phyloP scores from a whole-genome alignment of 1,140 invertebrate genomes.

The Pinna nobilis region DNA sequence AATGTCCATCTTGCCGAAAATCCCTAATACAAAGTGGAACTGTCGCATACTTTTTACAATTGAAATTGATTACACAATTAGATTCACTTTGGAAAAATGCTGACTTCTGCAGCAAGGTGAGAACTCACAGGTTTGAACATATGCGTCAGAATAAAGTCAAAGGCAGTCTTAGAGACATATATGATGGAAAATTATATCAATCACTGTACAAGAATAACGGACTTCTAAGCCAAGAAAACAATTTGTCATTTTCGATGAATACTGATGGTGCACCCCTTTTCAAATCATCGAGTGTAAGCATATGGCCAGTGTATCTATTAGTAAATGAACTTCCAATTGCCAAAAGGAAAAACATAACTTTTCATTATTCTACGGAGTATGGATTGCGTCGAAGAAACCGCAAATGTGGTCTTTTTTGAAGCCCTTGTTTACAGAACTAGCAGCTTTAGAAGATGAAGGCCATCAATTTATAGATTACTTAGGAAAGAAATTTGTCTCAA shows the following conservation, averaged over 20 bases:
- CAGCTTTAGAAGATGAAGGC: slow-evolving; percentile 3
- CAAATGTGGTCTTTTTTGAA: slow-evolving; percentile 34
- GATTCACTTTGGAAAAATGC: slow-evolving; percentile 12
- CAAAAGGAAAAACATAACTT: slow-evolving; percentile 12
- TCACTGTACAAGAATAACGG: slow-evolving; percentile 3
- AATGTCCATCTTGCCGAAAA: background rate
- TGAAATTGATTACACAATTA: slow-evolving; percentile 18
- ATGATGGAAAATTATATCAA: slow-evolving; percentile 18
- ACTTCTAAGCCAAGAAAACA: slow-evolving; percentile 10
- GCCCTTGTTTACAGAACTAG: slow-evolving; percentile 22
- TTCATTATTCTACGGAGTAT: slow-evolving; percentile 20
- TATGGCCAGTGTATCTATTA: slow-evolving; percentile 25
- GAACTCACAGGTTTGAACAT: slow-evolving; percentile 21
- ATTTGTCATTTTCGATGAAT: slow-evolving; percentile 26
- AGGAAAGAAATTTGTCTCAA: background rate
- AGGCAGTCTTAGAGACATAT: slow-evolving; percentile 8
- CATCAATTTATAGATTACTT: background rate
- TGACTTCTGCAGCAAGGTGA: background rate
- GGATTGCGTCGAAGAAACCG: slow-evolving; percentile 14
- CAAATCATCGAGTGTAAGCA: slow-evolving; percentile 25
- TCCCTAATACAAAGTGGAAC: background rate
- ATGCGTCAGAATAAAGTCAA: background rate
- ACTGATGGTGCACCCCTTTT: slow-evolving; percentile 27
- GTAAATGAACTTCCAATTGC: slow-evolving; percentile 27
- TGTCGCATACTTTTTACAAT: slow-evolving; percentile 22